Evolutionary conservation across 1,140 invertebrate species (phyloP).

Genomic region (Vanessa atalanta): DNA sequence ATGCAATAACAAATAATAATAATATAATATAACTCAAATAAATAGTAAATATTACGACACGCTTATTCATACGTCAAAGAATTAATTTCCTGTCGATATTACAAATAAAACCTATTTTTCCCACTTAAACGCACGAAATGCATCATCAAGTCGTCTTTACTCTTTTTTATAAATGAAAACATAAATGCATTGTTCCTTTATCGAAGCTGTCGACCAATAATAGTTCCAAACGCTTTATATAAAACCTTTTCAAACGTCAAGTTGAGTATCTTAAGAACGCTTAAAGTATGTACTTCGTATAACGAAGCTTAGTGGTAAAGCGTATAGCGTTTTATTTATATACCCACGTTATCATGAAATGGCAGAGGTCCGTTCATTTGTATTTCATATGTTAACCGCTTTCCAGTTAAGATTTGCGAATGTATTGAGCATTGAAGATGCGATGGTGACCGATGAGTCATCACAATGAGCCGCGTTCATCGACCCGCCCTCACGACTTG

Average conservation of each 20-base stretch:
- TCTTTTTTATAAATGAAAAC: background rate
- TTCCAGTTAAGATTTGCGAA: conserved; percentile 38
- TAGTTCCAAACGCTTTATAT: conserved; percentile 20
- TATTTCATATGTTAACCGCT: conserved; percentile 17
- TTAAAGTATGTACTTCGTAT: conserved; percentile 1
- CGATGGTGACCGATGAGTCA: conserved; percentile 67
- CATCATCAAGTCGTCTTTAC: conserved; percentile 3
- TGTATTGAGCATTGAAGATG: conserved; percentile 55
- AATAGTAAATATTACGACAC: no score
- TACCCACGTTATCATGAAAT: background rate
- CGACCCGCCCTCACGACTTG: conserved; percentile 60
- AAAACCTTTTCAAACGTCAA: conserved; percentile 18
- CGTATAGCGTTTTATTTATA: background rate
- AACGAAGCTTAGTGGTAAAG: background rate
- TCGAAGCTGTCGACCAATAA: conserved; percentile 25
- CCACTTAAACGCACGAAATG: background rate
- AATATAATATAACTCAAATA: no score
- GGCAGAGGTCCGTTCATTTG: conserved; percentile 8
- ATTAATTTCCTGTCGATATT: background rate
- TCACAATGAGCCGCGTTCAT: conserved; percentile 58
- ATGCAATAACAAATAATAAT: no score
- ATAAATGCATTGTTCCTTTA: conserved; percentile 18
- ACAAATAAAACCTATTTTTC: conserved; percentile 1
- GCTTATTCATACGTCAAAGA: background rate
- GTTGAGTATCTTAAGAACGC: conserved; percentile 15